Conservation (phyloP, 2,797 vertebrate species). For the Sorex maritimensis region DNA sequence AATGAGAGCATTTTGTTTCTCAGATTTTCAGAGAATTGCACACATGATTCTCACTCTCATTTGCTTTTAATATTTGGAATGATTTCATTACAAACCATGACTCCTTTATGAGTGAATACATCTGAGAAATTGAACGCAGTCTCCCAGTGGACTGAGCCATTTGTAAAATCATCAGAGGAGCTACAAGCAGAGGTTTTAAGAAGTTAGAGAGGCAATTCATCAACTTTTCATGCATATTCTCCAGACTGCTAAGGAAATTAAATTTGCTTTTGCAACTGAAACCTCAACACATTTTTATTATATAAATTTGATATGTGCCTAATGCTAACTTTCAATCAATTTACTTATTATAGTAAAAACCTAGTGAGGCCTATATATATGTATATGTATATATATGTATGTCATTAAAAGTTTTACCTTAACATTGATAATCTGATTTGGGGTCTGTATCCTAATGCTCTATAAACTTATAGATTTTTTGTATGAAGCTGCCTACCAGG, state of each 20-base stretch:
- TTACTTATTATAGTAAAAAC: slow-evolving; percentile 55
- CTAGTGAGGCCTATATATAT: not conserved
- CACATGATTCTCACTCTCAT: slow-evolving; percentile 70
- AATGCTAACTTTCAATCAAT: slow-evolving; percentile 72
- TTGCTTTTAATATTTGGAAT: slow-evolving; percentile 79
- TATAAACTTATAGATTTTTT: slow-evolving; percentile 53
- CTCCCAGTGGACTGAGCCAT: slow-evolving; percentile 55
- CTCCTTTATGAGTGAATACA: slow-evolving; percentile 75
- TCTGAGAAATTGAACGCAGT: slow-evolving; percentile 66
- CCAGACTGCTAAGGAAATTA: slow-evolving; percentile 74
- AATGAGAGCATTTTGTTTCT: slow-evolving; percentile 77
- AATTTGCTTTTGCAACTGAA: slow-evolving; percentile 82
- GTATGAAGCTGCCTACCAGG: not conserved
- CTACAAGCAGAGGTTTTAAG: slow-evolving; percentile 66
- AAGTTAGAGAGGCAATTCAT: slow-evolving; percentile 74
- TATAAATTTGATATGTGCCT: slow-evolving; percentile 72
- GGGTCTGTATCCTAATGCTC: slow-evolving; percentile 16
- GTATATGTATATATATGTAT: slow-evolving; percentile 46
- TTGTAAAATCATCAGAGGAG: slow-evolving; percentile 70
- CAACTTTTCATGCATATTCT: slow-evolving; percentile 73
- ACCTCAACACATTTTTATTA: slow-evolving; percentile 72
- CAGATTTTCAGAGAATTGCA: slow-evolving; percentile 72
- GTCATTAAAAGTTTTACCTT: slow-evolving; percentile 63
- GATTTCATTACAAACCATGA: slow-evolving; percentile 80
- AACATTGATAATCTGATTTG: slow-evolving; percentile 30